phyloP scores from a whole-genome alignment of 2,113 vertebrate genomes.

The Capreolus pygargus region DNA sequence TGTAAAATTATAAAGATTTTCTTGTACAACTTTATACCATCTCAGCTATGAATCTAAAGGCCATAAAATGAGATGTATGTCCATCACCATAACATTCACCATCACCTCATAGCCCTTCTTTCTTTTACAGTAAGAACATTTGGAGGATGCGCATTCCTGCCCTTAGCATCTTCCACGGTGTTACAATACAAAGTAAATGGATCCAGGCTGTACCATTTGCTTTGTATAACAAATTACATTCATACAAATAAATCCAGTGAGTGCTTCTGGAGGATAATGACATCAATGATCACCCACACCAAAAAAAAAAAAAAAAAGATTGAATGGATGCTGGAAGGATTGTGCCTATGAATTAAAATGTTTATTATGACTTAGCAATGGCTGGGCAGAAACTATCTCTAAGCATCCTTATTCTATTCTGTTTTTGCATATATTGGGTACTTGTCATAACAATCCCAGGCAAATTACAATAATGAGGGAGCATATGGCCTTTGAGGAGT shows the following conservation, averaged over 20 bases:
- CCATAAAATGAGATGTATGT: background rate
- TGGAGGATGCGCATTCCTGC: fast-evolving
- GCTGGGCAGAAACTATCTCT: background rate
- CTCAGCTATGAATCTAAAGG: background rate
- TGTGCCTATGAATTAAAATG: background rate
- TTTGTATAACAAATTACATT: background rate
- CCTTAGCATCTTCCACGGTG: background rate
- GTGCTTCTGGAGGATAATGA: background rate
- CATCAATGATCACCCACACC: background rate
- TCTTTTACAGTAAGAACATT: background rate
- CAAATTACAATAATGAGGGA: constrained; percentile 14
- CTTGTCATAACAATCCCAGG: constrained; percentile 43
- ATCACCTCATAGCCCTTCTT: background rate
- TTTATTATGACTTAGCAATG: constrained; percentile 1
- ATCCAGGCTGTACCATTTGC: background rate
- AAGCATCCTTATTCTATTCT: constrained; percentile 9
- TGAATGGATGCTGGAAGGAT: background rate
- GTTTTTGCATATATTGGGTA: background rate
- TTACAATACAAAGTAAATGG: background rate
- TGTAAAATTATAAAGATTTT: background rate
- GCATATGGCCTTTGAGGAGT: constrained; percentile 33
- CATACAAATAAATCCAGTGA: background rate
- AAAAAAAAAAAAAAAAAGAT: background rate
- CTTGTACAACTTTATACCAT: background rate
- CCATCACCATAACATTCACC: background rate